Base-by-base conservation (phyloP, 37 sponge, comb jelly and placozoan species). In the Chondrosia reniformis region DNA sequence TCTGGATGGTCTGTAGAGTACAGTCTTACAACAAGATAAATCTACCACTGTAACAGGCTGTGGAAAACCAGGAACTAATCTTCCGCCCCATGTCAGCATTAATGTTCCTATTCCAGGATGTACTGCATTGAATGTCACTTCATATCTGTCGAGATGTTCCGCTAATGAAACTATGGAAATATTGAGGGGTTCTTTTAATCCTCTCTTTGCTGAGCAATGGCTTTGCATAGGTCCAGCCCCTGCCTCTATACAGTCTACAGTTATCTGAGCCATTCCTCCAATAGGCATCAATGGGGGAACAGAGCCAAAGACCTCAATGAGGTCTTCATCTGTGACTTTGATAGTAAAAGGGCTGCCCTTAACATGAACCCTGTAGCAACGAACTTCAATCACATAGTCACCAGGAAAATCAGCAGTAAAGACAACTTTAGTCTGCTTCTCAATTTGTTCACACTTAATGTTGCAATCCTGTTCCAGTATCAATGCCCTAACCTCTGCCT, bases 321-420 rank as follows among this genome's bases (percentile, higher is more conserved):
- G 72, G 22, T 34, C 36, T 34, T 69, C 42, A 6, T 69, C 72
- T 25, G 72, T 69, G 2, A 90, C 84, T 39, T 42, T 5, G 7
- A 94, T 82, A 15, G 44, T 76, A 63, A 94, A 94, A 0, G 95
- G 95, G 32, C 84, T 81, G 10, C 89, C 83, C 4, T 92, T 92
- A 1, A 94, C 76, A 24, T 94, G 87, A 0, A 83, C 81, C 0
- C 87, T 83, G 33, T 82, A 79, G 88, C 95, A 94, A 0, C 83
- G 77, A 8, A 94, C 75, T 49, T 79, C 79, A 25, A 94, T 81
- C 27, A 57, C 37, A 79, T 88, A 94, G 24, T 88, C 81, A 21
- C 89, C 91, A 0, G 75, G 72, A 69, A 43, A 69, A 25, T 69
- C 41, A 13, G 72, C 72, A 69, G 72, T 39, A n/a, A 69, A 37